Percentiles rank a stretch among this genome's conserved stretches.
Evolutionary conservation across 2,797 vertebrate genomes (phyloP).

Genomic region (Coranthus polyacanthus): DNA sequence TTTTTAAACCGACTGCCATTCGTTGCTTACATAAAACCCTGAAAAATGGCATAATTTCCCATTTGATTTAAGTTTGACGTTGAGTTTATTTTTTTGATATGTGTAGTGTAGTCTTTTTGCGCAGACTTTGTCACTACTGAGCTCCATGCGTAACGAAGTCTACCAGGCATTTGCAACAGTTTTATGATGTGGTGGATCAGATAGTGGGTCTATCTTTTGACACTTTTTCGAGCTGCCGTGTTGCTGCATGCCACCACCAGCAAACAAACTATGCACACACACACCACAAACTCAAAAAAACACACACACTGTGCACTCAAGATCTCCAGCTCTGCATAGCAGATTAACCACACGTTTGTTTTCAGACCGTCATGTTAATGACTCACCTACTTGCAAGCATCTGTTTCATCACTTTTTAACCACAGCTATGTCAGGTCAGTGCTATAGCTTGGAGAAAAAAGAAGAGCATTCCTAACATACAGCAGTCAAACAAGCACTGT

Average conservation of each 20-base stretch:
- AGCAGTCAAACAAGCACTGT: slow-evolving; percentile 47
- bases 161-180: slow-evolving; percentile 19
- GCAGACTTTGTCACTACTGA: background rate
- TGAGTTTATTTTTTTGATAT: background rate
- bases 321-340: slow-evolving; percentile 6
- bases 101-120: background rate
- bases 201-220: slow-evolving; percentile 15
- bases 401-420: slow-evolving; percentile 47
- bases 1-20: background rate
- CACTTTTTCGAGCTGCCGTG: slow-evolving; percentile 26
- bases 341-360: slow-evolving; percentile 49
- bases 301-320: slow-evolving; percentile 2
- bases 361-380: slow-evolving; percentile 3
- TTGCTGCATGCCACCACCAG: slow-evolving; percentile 12
- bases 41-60: too few species aligned
- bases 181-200: slow-evolving; percentile 43
- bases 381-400: slow-evolving; percentile 20
- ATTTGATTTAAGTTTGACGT: background rate
- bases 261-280: background rate
- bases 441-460: slow-evolving; percentile 14
- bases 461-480: slow-evolving; percentile 16
- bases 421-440: background rate
- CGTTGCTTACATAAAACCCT: background rate
- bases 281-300: background rate
- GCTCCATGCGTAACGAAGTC: slow-evolving; percentile 30